Evolutionary conservation across 2,113 vertebrate genomes (phyloP), one percentile per base, ranked within the genome.

Genomic region (Datnioides undecimradiatus): DNA sequence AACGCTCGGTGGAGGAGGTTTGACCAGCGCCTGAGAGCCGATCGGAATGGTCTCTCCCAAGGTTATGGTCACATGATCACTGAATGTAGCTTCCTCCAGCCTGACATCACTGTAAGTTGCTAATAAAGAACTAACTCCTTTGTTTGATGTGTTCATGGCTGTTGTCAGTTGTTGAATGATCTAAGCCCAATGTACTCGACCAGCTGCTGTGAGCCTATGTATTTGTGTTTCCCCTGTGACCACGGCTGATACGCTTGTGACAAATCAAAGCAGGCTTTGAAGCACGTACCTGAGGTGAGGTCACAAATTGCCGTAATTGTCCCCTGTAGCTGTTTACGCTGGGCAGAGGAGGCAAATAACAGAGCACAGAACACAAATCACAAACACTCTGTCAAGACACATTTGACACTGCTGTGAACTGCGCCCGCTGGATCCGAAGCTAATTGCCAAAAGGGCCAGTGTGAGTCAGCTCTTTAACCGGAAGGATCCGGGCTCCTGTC

Each of bases 391-490:
- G 8, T 57, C 16, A 33, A 9, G 29, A 55, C 27, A 65, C 17
- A 66, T 23, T 19, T 68, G 43, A 60, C 59, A 2, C 6, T 21
- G 65, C 59, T 72, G 77, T 52, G 46, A 67, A 38, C 16, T 21
- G 43, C 45, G 49, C 48, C 66, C 19, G 54, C 59, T 65, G 51
- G 51, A 76, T 64, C 8, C 8, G 43, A 74, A 69, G 70, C 34
- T 25, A 34, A 66, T 43, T 25, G 0, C 36, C 31, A 38, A n/a
- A n/a, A 27, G n/a, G n/a, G 25, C 21, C 34, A n/a, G 48, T 45
- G 14, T 89, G 73, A 80, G 29, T 87, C 70, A 72, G 60, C 62
- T 19, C 40, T 64, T 59, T 34, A 45, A 65, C 34, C 13, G 13
- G 58, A 73, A 63, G 29, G 11, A 45, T 48, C 68, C 55, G 23